phyloP scores from a whole-genome alignment of 2,888 invertebrate species.

The Artemia sinica region DNA sequence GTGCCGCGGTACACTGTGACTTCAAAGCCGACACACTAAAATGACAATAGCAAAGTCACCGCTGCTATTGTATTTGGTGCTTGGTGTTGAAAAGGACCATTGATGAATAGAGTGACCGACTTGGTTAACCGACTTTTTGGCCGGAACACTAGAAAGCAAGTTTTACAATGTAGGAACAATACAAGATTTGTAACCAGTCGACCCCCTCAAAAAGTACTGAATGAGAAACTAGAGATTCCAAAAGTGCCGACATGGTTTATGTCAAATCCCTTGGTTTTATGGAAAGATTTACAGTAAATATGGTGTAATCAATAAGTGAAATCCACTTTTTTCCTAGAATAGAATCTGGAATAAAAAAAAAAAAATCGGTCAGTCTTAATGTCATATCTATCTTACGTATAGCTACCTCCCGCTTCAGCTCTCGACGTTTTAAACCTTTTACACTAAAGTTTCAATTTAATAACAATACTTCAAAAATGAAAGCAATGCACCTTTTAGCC shows the following conservation, averaged over 20 bases:
- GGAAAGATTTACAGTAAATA: too few relatives aligned
- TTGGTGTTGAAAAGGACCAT: slow-evolving; percentile 3
- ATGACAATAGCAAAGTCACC: not conserved
- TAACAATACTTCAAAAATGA: too few relatives aligned
- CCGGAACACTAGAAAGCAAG: slow-evolving; percentile 3
- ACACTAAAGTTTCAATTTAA: too few relatives aligned
- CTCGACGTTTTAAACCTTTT: too few relatives aligned
- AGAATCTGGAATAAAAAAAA: too few relatives aligned
- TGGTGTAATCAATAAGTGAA: too few relatives aligned
- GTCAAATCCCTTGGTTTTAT: not conserved
- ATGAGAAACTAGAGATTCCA: not conserved
- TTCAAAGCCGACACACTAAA: slow-evolving; percentile 12
- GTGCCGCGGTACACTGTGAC: slow-evolving; percentile 1
- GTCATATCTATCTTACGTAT: too few relatives aligned
- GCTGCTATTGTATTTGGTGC: not conserved
- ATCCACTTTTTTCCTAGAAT: too few relatives aligned
- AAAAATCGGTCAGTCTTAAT: too few relatives aligned
- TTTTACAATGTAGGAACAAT: not conserved
- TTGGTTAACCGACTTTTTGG: not conserved
- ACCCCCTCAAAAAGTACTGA: not conserved
- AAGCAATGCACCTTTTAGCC: too few relatives aligned
- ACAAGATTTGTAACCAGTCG: not conserved
- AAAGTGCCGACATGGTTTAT: slow-evolving; percentile 13
- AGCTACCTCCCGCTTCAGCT: too few relatives aligned
- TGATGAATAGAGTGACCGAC: slow-evolving; percentile 11